A percentile compares a stretch with the other conserved stretches of the same genome.
Evolutionary conservation across 2,888 invertebrate genomes (phyloP).

Genomic region (Synanthedon andrenaeformis): DNA sequence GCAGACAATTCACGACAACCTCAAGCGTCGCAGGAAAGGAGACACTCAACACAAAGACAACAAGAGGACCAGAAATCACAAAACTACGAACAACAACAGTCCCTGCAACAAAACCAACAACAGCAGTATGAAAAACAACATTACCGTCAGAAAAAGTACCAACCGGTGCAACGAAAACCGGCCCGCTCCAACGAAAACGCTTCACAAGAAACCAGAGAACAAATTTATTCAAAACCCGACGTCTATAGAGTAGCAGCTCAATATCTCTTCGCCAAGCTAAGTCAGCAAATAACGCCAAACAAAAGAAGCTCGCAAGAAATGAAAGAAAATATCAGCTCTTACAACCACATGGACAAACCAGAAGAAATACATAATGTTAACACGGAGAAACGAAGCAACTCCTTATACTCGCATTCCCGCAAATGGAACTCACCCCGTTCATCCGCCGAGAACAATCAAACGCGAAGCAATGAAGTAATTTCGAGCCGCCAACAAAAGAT

Average conservation of each 20-base stretch:
- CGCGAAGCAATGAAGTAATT: conserved; percentile 18
- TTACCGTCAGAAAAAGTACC: background rate
- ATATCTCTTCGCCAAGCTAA: background rate
- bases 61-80: background rate
- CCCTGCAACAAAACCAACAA: background rate
- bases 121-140: conserved; percentile 1
- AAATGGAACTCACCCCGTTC: conserved; percentile 9
- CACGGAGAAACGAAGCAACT: background rate
- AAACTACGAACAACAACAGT: background rate
- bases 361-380: background rate
- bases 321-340: background rate
- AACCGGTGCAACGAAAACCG: background rate
- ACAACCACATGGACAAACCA: background rate
- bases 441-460: background rate
- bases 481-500: conserved; percentile 30
- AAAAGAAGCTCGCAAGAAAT: background rate
- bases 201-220: background rate
- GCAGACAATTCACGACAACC: no score
- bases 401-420: background rate
- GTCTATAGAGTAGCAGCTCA: background rate
- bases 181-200: background rate
- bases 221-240: background rate
- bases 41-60: background rate
- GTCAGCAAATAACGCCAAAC: background rate
- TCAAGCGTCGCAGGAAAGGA: background rate